Percentiles rank a stretch among this genome's conserved stretches.
Evolutionary conservation across 2,888 invertebrate species (phyloP).

Genomic region (Aphodius sticticus): DNA sequence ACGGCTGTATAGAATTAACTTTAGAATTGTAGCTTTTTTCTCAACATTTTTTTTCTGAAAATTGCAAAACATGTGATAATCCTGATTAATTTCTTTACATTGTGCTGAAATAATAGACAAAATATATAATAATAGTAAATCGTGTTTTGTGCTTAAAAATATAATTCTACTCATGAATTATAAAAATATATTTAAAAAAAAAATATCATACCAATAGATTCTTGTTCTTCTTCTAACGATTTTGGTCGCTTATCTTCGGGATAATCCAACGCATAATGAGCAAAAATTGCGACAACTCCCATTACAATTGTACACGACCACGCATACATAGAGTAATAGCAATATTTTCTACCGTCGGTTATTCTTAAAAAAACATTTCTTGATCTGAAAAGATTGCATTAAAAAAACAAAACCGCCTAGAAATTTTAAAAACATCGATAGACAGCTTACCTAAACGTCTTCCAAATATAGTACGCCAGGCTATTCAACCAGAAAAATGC

Average conservation of each 20-base stretch:
- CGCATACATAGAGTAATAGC: constrained; percentile 84
- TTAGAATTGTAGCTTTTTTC: too few species aligned
- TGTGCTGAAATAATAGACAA: too few species aligned
- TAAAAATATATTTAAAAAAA: background rate
- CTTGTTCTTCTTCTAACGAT: constrained; percentile 68
- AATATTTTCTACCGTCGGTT: constrained; percentile 86
- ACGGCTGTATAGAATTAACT: too few species aligned
- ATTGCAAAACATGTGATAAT: too few species aligned
- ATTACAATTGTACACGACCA: constrained; percentile 78
- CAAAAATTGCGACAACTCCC: constrained; percentile 79
- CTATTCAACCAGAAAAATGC: constrained; percentile 90
- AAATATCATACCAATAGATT: constrained; percentile 70
- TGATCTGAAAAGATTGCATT: constrained; percentile 65
- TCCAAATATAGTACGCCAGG: constrained; percentile 88
- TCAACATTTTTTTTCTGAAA: too few species aligned
- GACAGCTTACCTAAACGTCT: constrained; percentile 75
- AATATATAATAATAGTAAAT: too few species aligned
- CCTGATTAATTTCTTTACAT: too few species aligned
- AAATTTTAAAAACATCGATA: background rate
- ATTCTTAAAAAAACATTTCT: constrained; percentile 85
- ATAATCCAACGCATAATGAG: constrained; percentile 81
- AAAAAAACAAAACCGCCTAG: constrained; percentile 8
- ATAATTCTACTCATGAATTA: background rate
- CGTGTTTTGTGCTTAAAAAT: too few species aligned
- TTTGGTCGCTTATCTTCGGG: constrained; percentile 65